Base-by-base conservation (phyloP, 2,113 vertebrate genomes). In the Patagioenas fasciata region DNA sequence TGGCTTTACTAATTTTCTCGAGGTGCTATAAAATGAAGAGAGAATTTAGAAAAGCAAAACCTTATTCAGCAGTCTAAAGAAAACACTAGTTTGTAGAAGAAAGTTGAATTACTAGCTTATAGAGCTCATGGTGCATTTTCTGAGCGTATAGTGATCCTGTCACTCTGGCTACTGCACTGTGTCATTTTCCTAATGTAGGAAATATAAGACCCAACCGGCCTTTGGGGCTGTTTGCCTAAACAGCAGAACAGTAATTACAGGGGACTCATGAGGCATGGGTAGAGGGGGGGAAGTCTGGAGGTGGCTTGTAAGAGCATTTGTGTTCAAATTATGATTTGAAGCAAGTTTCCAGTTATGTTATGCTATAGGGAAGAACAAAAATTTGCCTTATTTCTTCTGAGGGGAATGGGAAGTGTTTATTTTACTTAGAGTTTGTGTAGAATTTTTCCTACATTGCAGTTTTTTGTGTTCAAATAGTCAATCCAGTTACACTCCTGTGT, bases 111-210 rank as follows among this genome's bases (percentile, higher is more conserved):
- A 67, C n/a, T 85, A 67, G 32, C 15, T 67, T 47, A 12, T 10
- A 44, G 58, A 54, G 51, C 17, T 56, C 53, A 11, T 11, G 42
- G 56, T 71, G 5, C 4, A 18, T 60, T 95, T 97, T 87, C 73
- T 88, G 61, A 84, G 66, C 15, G 31, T 83, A 29, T 48, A 66
- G 40, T 60, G 53, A 44, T 83, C 69, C 79, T 97, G 94, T 91
- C 92, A 94, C 65, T 95, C 72, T 84, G 64, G 79, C 71, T 91
- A 44, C 36, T 69, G 25, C 65, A 75, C 10, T 10, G 9, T 79
- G 91, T 77, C 70, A 77, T 96, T 97, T 97, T 95, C 88, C 80
- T 91, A 93, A 95, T 79, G 23, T 31, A 85, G 77, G 61, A 92
- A 93, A 77, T 72, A 31, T 71, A 88, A 87, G 79, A 79, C 28